Evolutionary conservation across 2,888 invertebrate species (phyloP), one percentile per base, ranked within the genome.

Genomic region (Thera britannica): DNA sequence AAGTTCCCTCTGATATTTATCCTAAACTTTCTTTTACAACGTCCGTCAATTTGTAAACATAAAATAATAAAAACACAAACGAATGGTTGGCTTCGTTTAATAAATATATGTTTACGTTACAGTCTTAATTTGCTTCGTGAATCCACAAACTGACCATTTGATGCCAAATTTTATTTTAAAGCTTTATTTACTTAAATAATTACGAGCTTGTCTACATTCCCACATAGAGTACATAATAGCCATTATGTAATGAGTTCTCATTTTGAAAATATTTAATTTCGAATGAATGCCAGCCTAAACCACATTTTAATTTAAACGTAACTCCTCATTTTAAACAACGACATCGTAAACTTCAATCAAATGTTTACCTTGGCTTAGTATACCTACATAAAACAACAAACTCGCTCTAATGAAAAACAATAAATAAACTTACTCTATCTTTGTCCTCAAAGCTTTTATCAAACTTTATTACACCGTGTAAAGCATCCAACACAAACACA

Each of bases 401-500:
- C 68, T 68, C 68, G 46, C 62, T 55, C 46, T 51, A 63, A 66
- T 68, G 57, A 62, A 71, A 44, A 72, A 76, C 71, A 75, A 67
- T 68, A 68, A 76, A 73, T 70, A 79, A 77, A 80, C 63, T 83
- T 80, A 83, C 83, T 69, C 62, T 41, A 72, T 72, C 66, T 75
- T 66, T 68, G 68, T 72, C 71, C 73, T 67, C 72, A 65, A 70
- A 70, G 75, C 76, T 75, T 72, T 74, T 60, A 60, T 49, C 67
- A 77, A 78, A 77, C 75, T 77, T 80, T 79, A 71, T 79, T 72
- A 67, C 81, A 83, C 83, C 58, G 58, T 58, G 58, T 59, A 49
- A 75, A 77, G 71, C 76, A 82, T 81, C 75, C 77, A 79, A 79
- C 82, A 77, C 77, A 62, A 58, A 34, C 76, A 79, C 83, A 75